Base-by-base conservation (phyloP, 2,888 invertebrate species). In the Elaeidobius kamerunicus region DNA sequence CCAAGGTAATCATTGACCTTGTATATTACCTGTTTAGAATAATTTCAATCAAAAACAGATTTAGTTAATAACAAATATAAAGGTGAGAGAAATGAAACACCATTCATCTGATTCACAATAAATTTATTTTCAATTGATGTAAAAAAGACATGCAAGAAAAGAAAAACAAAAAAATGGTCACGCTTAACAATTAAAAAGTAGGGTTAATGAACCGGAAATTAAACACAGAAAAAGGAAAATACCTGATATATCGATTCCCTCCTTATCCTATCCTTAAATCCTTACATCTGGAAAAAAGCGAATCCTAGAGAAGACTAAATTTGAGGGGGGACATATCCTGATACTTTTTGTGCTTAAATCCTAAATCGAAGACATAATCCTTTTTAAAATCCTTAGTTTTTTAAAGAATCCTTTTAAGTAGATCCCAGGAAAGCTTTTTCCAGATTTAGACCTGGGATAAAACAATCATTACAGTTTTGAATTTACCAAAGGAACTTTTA, bases 391-490 rank as follows among this genome's bases (percentile, higher is more conserved):
- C 35, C 42, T 30, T 28, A 40, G n/a, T n/a, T n/a, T n/a, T n/a
- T n/a, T n/a, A n/a, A n/a, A n/a, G n/a, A 48, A 48, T 40, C 41
- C 48, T 30, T 30, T 30, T 41, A 35, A n/a, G 52, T 57, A 59
- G 59, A 59, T 61, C 60, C 58, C 60, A 61, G 58, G 57, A 56
- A 57, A 56, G 30, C 19, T 45, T 35, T 35, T 52, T 45, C 56
- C 52, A 35, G 45, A 52, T 55, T 56, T 48, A 56, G 52, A 56
- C 52, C 56, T 52, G 52, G 56, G 56, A 48, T 49, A 56, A 55
- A 55, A 55, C 35, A 41, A 35, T 30, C 27, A 47, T 12, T 35
- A 35, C 14, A 30, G 30, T 17, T 35, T 45, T 45, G 11, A 35
- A 12, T 45, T 14, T n/a, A 16, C 20, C 19, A 19, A 20, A 47